A percentile compares a stretch with the other conserved stretches of the same genome.
phyloP scores from a whole-genome alignment of 1,140 invertebrate genomes.

The Drosophila setifemur region DNA sequence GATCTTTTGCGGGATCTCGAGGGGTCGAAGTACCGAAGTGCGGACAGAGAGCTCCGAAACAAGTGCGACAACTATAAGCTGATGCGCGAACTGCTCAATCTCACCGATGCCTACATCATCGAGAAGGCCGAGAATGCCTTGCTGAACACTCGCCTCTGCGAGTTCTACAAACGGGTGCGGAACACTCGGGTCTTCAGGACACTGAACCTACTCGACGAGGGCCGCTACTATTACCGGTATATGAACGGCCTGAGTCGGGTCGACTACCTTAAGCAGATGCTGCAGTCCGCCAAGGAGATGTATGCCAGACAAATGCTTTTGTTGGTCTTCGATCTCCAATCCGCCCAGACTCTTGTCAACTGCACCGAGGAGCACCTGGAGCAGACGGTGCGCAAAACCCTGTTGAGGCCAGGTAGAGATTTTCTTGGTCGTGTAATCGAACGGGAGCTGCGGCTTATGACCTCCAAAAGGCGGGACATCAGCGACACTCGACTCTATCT shows the following conservation, averaged over 20 bases:
- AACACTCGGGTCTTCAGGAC: background rate
- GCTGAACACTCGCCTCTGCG: conserved; percentile 21
- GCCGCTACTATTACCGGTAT: background rate
- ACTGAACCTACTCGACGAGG: rapidly evolving
- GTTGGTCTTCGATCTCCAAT: conserved; percentile 23
- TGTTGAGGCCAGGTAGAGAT: conserved; percentile 12
- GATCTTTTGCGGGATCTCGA: too few relatives aligned
- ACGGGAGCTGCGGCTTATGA: conserved; percentile 18
- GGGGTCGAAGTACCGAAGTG: too few relatives aligned
- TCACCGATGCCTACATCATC: too few relatives aligned
- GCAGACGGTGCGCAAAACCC: background rate
- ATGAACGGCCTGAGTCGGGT: background rate
- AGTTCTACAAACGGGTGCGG: conserved; percentile 33
- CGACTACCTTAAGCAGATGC: background rate
- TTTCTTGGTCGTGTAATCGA: conserved; percentile 1
- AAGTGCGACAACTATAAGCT: too few relatives aligned
- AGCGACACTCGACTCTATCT: conserved; percentile 46
- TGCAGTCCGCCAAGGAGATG: background rate
- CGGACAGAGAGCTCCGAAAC: too few relatives aligned
- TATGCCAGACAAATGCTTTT: background rate
- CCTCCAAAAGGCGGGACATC: conserved; percentile 45
- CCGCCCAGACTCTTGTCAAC: background rate
- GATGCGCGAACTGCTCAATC: too few relatives aligned
- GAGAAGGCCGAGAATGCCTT: too few relatives aligned
- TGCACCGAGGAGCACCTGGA: conserved; percentile 24